phyloP scores from a whole-genome alignment of 2,797 vertebrate species.

The Octomys mimax region DNA sequence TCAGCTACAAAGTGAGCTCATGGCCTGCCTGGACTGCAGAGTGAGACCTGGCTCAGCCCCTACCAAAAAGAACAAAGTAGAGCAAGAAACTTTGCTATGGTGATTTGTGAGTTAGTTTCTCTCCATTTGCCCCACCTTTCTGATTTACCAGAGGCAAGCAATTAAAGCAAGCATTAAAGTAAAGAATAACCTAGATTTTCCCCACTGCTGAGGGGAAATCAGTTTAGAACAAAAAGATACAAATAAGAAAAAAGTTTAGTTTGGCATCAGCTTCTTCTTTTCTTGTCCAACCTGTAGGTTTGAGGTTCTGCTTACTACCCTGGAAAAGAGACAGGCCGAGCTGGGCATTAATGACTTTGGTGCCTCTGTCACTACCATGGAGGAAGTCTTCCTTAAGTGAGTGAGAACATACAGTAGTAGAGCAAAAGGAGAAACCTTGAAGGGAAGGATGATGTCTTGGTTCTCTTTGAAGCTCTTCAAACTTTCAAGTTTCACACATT shows the following conservation, averaged over 20 bases:
- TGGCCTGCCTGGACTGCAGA: no score
- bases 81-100: not conserved
- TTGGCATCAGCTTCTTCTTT: not conserved
- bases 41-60: not conserved
- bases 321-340: constrained; percentile 52
- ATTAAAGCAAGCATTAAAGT: not conserved
- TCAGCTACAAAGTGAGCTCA: not conserved
- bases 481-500: not conserved
- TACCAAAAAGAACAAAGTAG: not conserved
- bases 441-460: not conserved
- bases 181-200: not conserved
- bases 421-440: not conserved
- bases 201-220: not conserved
- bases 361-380: constrained; percentile 67
- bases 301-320: constrained; percentile 64
- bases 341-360: constrained; percentile 73
- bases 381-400: constrained; percentile 78
- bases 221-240: constrained; percentile 30
- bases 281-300: constrained; percentile 48
- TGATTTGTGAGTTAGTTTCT: not conserved
- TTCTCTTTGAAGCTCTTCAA: not conserved
- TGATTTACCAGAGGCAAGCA: not conserved
- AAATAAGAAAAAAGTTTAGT: not conserved
- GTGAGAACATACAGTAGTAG: not conserved
- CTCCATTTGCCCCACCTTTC: not conserved